These are phyloP conservation scores for Microcebus murinus DNA, from an alignment of 2,113 vertebrate species.

Conservation along the genomic window DNA sequence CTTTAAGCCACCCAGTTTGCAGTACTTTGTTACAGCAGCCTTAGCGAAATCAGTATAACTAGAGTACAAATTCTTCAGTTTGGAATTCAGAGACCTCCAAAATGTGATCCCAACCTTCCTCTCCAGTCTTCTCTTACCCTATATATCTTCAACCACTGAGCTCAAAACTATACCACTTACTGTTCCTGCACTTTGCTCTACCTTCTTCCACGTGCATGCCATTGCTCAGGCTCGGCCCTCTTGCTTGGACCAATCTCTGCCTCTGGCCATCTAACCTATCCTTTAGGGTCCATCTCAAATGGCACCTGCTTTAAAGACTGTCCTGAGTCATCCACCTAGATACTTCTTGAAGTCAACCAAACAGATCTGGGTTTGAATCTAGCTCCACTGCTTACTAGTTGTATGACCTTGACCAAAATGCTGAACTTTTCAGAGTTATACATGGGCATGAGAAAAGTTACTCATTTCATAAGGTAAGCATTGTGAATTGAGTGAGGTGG, in stretches of 20 bases:
- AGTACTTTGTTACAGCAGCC: neutral
- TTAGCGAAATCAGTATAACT: conserved; percentile 2
- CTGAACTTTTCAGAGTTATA: conserved; percentile 24
- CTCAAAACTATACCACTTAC: neutral
- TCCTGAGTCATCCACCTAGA: neutral
- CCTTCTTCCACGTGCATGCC: too few relatives aligned
- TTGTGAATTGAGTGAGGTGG: neutral
- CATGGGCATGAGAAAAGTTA: neutral
- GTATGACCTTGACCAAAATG: neutral
- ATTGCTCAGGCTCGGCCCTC: neutral
- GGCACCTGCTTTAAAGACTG: conserved; percentile 30
- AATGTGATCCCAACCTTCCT: neutral
- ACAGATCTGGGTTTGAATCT: neutral
- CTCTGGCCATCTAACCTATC: neutral
- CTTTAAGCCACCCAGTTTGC: neutral
- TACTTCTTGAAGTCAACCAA: neutral
- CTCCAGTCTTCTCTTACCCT: neutral
- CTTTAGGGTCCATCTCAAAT: neutral
- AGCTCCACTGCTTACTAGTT: neutral
- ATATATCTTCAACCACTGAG: neutral
- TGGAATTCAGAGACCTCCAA: neutral
- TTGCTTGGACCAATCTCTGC: neutral
- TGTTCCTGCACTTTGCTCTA: neutral
- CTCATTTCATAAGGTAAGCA: neutral
- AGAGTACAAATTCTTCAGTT: conserved; percentile 25